Base-by-base conservation (phyloP, 1,140 invertebrate genomes). In the Heliconius himera region DNA sequence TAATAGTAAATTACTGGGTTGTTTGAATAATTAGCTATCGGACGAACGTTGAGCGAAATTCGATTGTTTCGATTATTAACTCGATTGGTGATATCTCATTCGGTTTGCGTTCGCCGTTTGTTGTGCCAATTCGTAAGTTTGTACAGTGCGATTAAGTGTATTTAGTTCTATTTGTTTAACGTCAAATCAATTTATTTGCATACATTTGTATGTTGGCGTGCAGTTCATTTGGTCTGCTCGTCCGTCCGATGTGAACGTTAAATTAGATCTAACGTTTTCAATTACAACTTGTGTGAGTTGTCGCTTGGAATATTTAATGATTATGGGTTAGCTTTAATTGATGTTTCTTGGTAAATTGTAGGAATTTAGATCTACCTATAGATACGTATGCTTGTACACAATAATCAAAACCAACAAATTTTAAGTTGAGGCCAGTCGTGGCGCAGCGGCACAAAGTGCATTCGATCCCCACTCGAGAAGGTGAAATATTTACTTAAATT, bases 21-120 rank as follows among this genome's bases (percentile, higher is more conserved):
- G 81, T 79, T 79, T 77, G 84, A 91, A 88, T 91, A 90, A 91
- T 91, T 91, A 90, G 87, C 85, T 81, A 84, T 86, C 83, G 88
- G 80, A 88, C 83, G 84, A 73, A 85, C 84, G 82, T 70, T 70
- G 83, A 77, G 71, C 80, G 77, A 77, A 85, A 88, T 87, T 85
- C 86, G 88, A 91, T 90, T 88, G 82, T 86, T 85, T 85, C 87
- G 84, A 87, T 86, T 89, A 86, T 89, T 84, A 87, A 89, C 91
- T 85, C 83, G 84, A 87, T 89, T 88, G 88, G 89, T 88, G 87
- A 88, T 89, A 89, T 88, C 79, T 89, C 87, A 88, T 88, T 86
- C 82, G 82, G 66, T 77, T 81, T 83, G 81, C 70, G 70, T 70
- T n/a, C 70, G 18, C 85, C 82, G 83, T 84, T 84, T 85, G 83